A percentile compares a stretch with the other conserved stretches of the same genome.
Conservation (phyloP, 2,113 vertebrate species). For the Empidonax alnorum region DNA sequence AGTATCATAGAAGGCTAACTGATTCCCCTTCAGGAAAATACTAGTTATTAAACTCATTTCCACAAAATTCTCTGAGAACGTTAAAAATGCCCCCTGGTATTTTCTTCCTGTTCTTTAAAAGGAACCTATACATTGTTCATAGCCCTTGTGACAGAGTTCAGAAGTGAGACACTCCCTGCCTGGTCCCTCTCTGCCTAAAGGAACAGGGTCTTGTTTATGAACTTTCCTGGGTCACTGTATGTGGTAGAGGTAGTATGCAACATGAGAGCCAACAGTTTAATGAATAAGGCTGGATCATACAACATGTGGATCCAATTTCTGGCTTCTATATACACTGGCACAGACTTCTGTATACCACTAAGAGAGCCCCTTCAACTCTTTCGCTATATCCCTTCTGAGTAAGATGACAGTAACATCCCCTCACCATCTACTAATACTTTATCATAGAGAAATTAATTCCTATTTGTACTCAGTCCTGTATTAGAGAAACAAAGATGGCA, state of each 20-base stretch:
- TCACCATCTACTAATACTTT: not conserved
- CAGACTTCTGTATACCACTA: not conserved
- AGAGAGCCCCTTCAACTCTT: not conserved
- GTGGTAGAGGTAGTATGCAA: not conserved
- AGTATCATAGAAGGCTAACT: not conserved
- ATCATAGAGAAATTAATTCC: not conserved
- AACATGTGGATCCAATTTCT: not conserved
- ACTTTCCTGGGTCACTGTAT: not conserved
- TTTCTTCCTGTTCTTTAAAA: not conserved
- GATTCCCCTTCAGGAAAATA: not conserved
- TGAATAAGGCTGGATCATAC: not conserved
- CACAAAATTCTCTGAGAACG: not conserved
- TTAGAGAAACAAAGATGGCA: not conserved
- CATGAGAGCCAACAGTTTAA: not conserved
- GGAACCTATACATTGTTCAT: not conserved
- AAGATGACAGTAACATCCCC: not conserved
- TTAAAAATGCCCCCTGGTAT: not conserved
- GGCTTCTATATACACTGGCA: not conserved
- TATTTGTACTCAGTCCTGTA: not conserved
- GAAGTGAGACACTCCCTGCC: not conserved
- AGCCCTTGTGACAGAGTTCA: not conserved
- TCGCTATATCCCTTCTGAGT: not conserved
- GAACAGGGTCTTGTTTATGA: not conserved
- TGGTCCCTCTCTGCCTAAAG: not conserved
- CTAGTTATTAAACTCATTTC: not conserved